A percentile compares a stretch with the other conserved stretches of the same genome.
Evolutionary conservation across 2,888 invertebrate genomes (phyloP).

Genomic region (Neoitamus cyanurus): DNA sequence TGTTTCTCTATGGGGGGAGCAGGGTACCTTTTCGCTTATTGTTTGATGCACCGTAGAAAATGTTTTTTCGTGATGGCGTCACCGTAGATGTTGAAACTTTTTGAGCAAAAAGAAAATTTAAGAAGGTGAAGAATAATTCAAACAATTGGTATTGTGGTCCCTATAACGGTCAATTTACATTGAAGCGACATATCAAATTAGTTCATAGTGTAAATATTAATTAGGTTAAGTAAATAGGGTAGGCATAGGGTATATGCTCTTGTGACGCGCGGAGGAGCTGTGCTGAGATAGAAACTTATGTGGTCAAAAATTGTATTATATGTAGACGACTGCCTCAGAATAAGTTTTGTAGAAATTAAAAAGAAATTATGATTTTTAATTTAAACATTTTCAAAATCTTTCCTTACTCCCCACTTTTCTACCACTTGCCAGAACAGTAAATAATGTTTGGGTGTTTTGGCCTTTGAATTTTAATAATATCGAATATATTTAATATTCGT

Average conservation of each 20-base stretch:
- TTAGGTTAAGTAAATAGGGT: not conserved
- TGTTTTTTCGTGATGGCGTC: not conserved
- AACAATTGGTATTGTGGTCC: slow-evolving; percentile 2
- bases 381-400: too few relatives aligned
- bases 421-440: too few relatives aligned
- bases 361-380: not conserved
- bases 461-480: too few relatives aligned
- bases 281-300: not conserved
- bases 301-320: not conserved
- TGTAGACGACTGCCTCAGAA: not conserved
- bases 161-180: slow-evolving; percentile 43
- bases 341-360: not conserved
- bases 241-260: not conserved
- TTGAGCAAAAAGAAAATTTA: not conserved
- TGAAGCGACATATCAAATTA: slow-evolving; percentile 30
- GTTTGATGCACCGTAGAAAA: not conserved
- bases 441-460: too few relatives aligned
- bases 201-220: slow-evolving; percentile 2
- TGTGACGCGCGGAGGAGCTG: not conserved
- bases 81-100: not conserved
- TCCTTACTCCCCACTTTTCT: not conserved
- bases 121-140: not conserved
- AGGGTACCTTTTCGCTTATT: not conserved
- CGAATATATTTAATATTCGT: too few relatives aligned
- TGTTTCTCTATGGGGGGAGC: not conserved